Conservation (phyloP, 2,797 vertebrate species). For the Sphenopsis melanotis region DNA sequence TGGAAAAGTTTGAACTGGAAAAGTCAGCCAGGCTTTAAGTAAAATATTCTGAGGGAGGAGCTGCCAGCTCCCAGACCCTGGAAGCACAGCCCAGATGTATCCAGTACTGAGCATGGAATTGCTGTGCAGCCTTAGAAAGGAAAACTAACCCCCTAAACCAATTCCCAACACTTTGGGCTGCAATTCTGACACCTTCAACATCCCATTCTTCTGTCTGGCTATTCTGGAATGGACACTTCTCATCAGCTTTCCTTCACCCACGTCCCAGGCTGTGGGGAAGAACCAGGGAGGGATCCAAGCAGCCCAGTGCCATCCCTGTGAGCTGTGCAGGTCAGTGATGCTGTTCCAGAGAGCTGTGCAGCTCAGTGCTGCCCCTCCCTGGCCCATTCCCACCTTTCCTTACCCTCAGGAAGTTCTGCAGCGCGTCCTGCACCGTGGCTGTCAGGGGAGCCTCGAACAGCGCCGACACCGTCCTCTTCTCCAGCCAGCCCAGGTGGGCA, state of each 20-base stretch:
- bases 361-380: fast-evolving
- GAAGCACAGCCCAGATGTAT: not conserved
- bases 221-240: fast-evolving
- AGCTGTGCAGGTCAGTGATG: not conserved
- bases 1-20: not conserved
- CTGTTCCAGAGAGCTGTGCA: not conserved
- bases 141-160: not conserved
- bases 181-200: not conserved
- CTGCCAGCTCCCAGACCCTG: not conserved
- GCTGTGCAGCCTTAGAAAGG: not conserved
- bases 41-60: not conserved
- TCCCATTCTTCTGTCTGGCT: not conserved
- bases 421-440: constrained; percentile 84
- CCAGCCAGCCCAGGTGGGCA: constrained; percentile 87
- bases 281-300: fast-evolving
- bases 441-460: constrained; percentile 81
- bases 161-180: not conserved
- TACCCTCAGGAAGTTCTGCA: constrained; percentile 91
- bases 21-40: not conserved
- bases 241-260: not conserved
- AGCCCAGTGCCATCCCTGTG: fast-evolving
- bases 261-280: fast-evolving
- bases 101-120: fast-evolving
- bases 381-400: no score
- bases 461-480: constrained; percentile 86